These are phyloP conservation scores for Tinamus guttatus DNA, from an alignment of 2,113 vertebrate species.

Conservation along the genomic window DNA sequence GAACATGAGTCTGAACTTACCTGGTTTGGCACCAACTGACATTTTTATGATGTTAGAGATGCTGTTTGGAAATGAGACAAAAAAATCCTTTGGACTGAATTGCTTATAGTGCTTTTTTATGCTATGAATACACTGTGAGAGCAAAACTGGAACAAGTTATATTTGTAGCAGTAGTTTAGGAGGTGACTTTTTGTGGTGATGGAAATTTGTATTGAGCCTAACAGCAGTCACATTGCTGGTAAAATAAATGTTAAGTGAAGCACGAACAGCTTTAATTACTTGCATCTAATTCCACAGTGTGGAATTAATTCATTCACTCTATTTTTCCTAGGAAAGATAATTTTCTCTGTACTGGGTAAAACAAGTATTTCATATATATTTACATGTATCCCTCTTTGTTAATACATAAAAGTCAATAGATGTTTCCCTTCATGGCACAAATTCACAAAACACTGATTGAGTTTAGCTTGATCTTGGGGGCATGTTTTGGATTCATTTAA, in stretches of 20 bases:
- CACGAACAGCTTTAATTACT: conserved; percentile 49
- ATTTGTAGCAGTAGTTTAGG: neutral
- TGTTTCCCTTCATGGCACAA: neutral
- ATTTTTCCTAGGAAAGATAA: conserved; percentile 24
- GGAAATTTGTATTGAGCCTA: conserved; percentile 48
- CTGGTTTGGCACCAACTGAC: rapidly evolving
- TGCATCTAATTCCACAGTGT: neutral
- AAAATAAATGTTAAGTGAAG: conserved; percentile 27
- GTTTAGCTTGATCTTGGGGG: neutral
- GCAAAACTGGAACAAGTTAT: neutral
- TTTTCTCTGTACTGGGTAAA: neutral
- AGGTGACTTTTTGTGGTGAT: neutral
- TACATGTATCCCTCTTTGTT: neutral
- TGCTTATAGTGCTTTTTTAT: neutral
- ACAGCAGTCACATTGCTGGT: neutral
- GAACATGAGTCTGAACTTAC: neutral
- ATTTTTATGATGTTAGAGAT: neutral
- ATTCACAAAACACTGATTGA: neutral
- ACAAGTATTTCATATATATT: neutral
- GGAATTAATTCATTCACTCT: neutral
- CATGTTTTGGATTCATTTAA: neutral
- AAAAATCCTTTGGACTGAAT: neutral
- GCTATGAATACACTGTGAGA: neutral
- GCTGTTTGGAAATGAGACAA: neutral
- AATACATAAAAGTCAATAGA: neutral